Evolutionary conservation across 2,797 vertebrate genomes (phyloP), one percentile per base, ranked within the genome.

Genomic region (Mus caroli): DNA sequence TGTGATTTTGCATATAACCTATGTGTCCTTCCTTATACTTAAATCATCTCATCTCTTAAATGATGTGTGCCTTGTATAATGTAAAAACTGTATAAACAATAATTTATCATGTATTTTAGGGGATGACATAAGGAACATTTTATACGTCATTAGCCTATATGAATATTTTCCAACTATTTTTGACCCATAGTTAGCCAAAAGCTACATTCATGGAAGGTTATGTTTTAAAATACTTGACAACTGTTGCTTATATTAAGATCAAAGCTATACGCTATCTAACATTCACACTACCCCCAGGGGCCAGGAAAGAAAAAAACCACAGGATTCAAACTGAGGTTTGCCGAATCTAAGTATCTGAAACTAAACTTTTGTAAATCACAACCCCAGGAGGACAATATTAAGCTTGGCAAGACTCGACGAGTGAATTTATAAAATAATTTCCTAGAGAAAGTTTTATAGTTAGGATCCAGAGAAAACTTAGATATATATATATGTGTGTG

Each of bases 301-400:
- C 46, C 60, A 56, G 20, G 40, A 86, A 40, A 46, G 31, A 40
- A 17, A 9, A 17, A 79, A 43, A 31, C 40, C 34, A 77, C 4
- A 12, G 5, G 62, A 28, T 20, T 76, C 71, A 64, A 71, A 54
- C 26, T 43, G 43, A 92, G 92, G 10, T 10, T 90, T 73, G 26
- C 50, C 56, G 75, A 91, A 84, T 46, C 82, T 75, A 95, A 79
- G 40, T 26, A 88, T 56, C 82, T 92, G 50, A 92, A 77, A 34
- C 67, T 67, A n/a, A 86, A 54, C 50, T 43, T 84, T 43, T 43
- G 60, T 83, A 87, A 91, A 79, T 60, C 60, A 80, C 75, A 83
- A 75, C 64, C 2, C 8, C 31, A 69, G 26, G 34, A 95, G 14
- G 46, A 88, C 56, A 82, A 60, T 8, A 77, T 40, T 77, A 79